These are phyloP conservation scores for Hirundichthys speculiger DNA, from an alignment of 2,113 vertebrate genomes.

Conservation along the genomic window DNA sequence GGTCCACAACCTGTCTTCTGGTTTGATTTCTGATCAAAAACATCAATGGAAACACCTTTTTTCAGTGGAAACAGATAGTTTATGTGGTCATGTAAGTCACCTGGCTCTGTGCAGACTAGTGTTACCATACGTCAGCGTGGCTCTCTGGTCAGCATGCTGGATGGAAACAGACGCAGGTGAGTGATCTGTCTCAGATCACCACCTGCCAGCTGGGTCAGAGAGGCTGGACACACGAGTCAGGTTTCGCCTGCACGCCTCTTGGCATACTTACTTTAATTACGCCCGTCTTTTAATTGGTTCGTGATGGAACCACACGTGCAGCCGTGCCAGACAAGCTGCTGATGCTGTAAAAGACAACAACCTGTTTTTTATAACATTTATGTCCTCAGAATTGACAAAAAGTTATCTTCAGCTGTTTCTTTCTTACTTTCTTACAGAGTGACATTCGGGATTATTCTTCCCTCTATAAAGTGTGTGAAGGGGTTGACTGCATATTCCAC, in stretches of 20 bases:
- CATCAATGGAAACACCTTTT: too few species aligned
- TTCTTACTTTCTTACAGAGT: constrained; percentile 75
- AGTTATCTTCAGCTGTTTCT: not conserved
- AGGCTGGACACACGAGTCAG: constrained; percentile 58
- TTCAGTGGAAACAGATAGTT: too few species aligned
- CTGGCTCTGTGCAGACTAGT: not conserved
- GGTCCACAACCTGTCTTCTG: too few species aligned
- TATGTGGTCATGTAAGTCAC: not conserved
- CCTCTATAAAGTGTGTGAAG: constrained; percentile 85
- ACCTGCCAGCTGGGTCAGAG: constrained; percentile 61
- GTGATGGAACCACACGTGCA: constrained; percentile 2
- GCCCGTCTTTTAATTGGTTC: constrained; percentile 19
- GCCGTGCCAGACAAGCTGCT: not conserved
- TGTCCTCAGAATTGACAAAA: not conserved
- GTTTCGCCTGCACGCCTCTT: constrained; percentile 62
- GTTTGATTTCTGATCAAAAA: too few species aligned
- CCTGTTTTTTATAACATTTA: not conserved
- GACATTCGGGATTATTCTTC: constrained; percentile 89
- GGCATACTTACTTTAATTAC: constrained; percentile 62
- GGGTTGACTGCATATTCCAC: constrained; percentile 92
- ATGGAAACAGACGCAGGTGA: constrained; percentile 62
- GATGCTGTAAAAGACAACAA: not conserved
- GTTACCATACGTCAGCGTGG: constrained; percentile 10
- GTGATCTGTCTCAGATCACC: constrained; percentile 52
- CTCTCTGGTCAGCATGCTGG: constrained; percentile 15